Conservation (phyloP, 1,140 invertebrate genomes). For the Carposina sasakii region DNA sequence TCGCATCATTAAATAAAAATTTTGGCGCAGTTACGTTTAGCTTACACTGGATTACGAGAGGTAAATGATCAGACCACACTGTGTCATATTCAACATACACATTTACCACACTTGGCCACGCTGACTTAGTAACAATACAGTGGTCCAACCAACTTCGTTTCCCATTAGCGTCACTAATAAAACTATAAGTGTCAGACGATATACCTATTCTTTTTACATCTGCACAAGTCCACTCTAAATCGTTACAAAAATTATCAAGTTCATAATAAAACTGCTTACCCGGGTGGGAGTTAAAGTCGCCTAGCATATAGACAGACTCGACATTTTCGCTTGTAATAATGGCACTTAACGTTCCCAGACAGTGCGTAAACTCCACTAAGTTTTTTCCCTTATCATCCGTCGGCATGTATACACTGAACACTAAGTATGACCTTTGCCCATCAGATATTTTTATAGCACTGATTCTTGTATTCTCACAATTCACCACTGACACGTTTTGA, state of each 20-base stretch:
- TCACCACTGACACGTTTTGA: neutral
- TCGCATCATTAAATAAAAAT: neutral
- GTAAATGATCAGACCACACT: slow-evolving; percentile 4
- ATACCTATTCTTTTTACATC: neutral
- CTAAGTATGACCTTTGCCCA: no score
- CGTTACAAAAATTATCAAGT: neutral
- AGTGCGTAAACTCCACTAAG: slow-evolving; percentile 2
- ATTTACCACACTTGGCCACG: neutral
- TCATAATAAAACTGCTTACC: neutral
- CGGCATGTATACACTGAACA: slow-evolving; percentile 1
- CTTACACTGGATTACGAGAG: slow-evolving; percentile 1
- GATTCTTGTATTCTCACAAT: neutral
- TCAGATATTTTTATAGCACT: neutral
- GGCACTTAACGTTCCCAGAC: slow-evolving; percentile 1
- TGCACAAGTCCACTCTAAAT: neutral
- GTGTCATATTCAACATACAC: neutral
- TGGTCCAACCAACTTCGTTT: neutral
- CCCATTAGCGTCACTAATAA: neutral
- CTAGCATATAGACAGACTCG: neutral
- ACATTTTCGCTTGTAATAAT: neutral
- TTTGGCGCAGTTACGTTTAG: neutral
- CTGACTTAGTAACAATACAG: neutral
- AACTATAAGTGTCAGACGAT: neutral
- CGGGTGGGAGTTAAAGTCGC: neutral
- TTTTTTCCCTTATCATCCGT: neutral